Evolutionary conservation across 2,797 vertebrate species (phyloP).

Genomic region (Thamnophis elegans): DNA sequence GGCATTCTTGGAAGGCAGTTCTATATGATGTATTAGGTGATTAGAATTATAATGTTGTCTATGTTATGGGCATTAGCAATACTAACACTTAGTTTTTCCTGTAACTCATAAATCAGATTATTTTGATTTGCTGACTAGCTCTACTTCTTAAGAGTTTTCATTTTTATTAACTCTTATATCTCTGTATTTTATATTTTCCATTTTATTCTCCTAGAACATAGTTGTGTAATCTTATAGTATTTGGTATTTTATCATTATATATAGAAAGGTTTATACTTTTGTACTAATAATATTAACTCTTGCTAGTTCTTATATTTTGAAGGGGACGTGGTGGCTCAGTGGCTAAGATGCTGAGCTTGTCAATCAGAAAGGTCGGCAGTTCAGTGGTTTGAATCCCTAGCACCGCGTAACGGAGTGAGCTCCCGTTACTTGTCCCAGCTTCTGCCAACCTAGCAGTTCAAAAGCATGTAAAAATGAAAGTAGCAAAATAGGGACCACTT

Average conservation of each 20-base stretch:
- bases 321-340: not conserved
- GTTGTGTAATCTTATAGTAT: not conserved
- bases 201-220: not conserved
- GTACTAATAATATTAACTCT: not conserved
- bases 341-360: too few species aligned
- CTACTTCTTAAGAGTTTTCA: not conserved
- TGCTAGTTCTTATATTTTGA: not conserved
- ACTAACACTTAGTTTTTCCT: not conserved
- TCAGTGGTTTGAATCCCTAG: too few species aligned
- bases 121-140: not conserved
- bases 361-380: too few species aligned
- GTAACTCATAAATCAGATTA: not conserved
- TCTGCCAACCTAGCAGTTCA: too few species aligned
- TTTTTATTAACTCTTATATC: not conserved
- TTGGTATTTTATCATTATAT: not conserved
- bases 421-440: too few species aligned
- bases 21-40: not conserved
- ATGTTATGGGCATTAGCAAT: not conserved
- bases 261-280: not conserved
- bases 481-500: too few species aligned
- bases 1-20: not conserved
- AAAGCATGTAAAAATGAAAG: too few species aligned
- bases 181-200: not conserved
- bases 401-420: too few species aligned
- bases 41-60: not conserved